Conservation (phyloP, 23 tunicate species). For the Styela plicata region DNA sequence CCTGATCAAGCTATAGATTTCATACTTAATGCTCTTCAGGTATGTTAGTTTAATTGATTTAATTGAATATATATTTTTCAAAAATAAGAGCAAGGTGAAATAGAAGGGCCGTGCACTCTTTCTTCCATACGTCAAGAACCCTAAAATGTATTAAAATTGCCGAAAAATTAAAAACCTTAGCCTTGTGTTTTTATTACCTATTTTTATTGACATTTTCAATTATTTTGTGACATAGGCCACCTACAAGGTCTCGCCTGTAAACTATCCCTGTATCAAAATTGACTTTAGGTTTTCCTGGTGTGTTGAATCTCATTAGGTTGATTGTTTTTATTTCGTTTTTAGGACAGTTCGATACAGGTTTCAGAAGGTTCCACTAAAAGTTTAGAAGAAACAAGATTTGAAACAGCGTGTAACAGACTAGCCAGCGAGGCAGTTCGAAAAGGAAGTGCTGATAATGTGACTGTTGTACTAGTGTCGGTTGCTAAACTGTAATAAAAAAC, state of each 20-base stretch:
- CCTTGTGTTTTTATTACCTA: no score
- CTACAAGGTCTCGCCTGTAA: no score
- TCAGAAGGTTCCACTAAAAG: conserved; percentile 63
- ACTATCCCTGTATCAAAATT: neutral
- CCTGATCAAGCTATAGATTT: conserved; percentile 86
- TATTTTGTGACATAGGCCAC: no score
- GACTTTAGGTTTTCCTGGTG: neutral
- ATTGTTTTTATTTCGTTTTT: neutral
- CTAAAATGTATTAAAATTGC: no score
- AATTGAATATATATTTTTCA: no score
- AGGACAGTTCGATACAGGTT: conserved; percentile 60
- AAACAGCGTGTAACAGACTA: conserved; percentile 75
- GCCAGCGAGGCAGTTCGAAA: conserved; percentile 93
- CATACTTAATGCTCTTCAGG: conserved; percentile 69
- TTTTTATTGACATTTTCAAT: no score
- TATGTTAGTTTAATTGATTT: no score
- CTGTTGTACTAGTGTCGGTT: conserved; percentile 71
- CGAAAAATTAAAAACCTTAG: no score
- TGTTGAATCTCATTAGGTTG: neutral
- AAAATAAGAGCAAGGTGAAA: no score
- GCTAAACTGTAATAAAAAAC: conserved; percentile 42
- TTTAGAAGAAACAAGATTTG: conserved; percentile 59
- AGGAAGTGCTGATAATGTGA: conserved; percentile 93
- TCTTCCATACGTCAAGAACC: no score
- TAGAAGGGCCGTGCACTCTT: no score